phyloP scores from a whole-genome alignment of 2,113 vertebrate genomes.

The zebrafish (Danio rerio) region DNA sequence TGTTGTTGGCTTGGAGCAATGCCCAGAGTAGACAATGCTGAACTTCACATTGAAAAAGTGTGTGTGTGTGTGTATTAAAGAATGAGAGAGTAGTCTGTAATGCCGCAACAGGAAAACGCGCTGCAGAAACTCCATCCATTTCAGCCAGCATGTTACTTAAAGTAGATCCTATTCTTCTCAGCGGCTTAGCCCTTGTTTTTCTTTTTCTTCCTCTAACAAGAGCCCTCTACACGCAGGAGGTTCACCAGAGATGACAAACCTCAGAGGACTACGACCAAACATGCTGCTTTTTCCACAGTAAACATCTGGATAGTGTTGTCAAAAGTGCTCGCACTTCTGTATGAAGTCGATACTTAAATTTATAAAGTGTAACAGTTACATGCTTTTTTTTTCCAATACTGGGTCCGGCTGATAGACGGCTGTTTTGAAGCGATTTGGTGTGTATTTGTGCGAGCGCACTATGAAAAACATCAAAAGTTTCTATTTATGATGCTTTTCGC shows the following conservation, averaged over 20 bases:
- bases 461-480: too few species aligned
- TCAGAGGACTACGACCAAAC: slow-evolving; percentile 5
- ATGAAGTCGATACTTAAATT: too few species aligned
- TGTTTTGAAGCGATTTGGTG: too few species aligned
- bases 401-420: too few species aligned
- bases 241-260: neutral
- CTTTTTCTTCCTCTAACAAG: neutral
- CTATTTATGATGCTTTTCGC: too few species aligned
- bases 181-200: slow-evolving; percentile 10
- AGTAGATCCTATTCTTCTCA: neutral
- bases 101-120: slow-evolving; percentile 13
- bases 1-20: slow-evolving; percentile 43
- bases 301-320: slow-evolving; percentile 1
- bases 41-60: slow-evolving; percentile 41
- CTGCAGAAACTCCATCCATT: slow-evolving; percentile 32
- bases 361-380: too few species aligned
- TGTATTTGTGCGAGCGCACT: too few species aligned
- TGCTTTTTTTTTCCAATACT: too few species aligned
- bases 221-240: neutral
- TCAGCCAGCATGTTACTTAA: slow-evolving; percentile 7
- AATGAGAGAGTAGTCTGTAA: slow-evolving; percentile 5
- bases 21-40: slow-evolving; percentile 45
- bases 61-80: slow-evolving; percentile 13
- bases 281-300: neutral
- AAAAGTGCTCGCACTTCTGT: too few species aligned